phyloP scores from a whole-genome alignment of 2,888 invertebrate species.

The Eudasyphora cyanicolor region DNA sequence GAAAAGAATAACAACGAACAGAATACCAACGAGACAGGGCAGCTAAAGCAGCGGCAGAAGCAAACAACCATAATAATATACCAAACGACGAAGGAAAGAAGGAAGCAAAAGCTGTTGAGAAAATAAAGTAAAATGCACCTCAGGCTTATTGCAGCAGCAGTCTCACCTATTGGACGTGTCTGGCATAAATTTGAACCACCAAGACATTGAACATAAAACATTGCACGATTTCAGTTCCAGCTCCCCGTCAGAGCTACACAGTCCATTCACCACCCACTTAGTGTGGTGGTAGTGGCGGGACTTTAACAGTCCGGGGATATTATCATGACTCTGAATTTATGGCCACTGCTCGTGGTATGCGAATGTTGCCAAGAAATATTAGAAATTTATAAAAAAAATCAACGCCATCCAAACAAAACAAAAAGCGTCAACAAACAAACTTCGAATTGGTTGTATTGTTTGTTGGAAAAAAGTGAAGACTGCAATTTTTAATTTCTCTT shows the following conservation, averaged over 20 bases:
- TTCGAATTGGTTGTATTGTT: constrained; percentile 48
- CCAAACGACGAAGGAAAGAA: constrained; percentile 31
- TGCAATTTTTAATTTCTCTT: constrained; percentile 62
- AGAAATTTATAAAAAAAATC: constrained; percentile 58
- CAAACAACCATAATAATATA: constrained; percentile 27
- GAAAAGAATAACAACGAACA: constrained; percentile 46
- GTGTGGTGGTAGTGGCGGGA: constrained; percentile 4
- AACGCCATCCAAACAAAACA: no score
- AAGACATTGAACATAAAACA: constrained; percentile 37
- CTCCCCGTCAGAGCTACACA: neutral
- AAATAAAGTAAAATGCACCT: constrained; percentile 67
- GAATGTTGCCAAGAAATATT: constrained; percentile 60
- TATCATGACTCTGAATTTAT: constrained; percentile 48
- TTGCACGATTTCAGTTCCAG: constrained; percentile 9
- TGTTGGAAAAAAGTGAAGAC: constrained; percentile 22
- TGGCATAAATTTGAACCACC: constrained; percentile 66
- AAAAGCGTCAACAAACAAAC: constrained; percentile 12
- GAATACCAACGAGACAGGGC: constrained; percentile 1
- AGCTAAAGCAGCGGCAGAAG: constrained; percentile 4
- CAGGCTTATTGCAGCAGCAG: constrained; percentile 66
- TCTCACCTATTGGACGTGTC: constrained; percentile 71
- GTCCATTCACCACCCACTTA: neutral
- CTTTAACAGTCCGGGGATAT: constrained; percentile 31
- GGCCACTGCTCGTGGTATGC: constrained; percentile 37
- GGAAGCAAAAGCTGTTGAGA: constrained; percentile 37